These are phyloP conservation scores for Myotis planiceps DNA, from an alignment of 2,797 vertebrate genomes.

Conservation along the genomic window DNA sequence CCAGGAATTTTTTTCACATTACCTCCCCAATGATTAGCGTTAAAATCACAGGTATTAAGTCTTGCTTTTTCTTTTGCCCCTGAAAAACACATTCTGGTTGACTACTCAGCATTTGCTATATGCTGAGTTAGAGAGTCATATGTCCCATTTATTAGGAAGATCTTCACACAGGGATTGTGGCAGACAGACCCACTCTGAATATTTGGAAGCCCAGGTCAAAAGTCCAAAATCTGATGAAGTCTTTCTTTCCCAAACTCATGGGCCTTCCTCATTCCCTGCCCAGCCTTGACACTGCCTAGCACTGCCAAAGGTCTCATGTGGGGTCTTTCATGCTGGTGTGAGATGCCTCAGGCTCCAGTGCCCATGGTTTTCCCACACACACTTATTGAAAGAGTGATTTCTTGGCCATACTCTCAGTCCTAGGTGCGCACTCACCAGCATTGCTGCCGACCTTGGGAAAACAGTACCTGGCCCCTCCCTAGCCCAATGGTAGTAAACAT, in stretches of 20 bases:
- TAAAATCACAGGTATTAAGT: slow-evolving; percentile 6
- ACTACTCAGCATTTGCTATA: not conserved
- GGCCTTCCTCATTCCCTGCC: not conserved
- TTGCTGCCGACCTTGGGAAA: not conserved
- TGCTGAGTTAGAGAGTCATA: not conserved
- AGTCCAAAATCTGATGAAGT: not conserved
- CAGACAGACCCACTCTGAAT: not conserved
- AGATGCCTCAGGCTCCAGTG: not conserved
- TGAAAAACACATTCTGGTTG: not conserved
- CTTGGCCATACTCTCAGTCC: not conserved
- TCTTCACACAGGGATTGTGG: not conserved
- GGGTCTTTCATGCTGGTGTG: not conserved
- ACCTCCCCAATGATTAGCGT: not conserved
- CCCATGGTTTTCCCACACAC: not conserved
- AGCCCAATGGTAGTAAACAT: slow-evolving; percentile 28
- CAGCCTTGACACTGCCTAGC: not conserved
- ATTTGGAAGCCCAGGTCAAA: not conserved
- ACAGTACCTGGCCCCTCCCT: not conserved
- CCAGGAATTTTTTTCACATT: not conserved
- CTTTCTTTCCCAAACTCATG: not conserved
- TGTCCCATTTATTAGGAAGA: not conserved
- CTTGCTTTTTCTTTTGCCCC: not conserved
- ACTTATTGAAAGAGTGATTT: not conserved
- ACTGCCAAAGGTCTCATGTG: no score
- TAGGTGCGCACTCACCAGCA: not conserved